Percentiles rank a stretch among this genome's conserved stretches.
phyloP scores from a whole-genome alignment of 1,140 invertebrate species.

The Ceratina japonica region DNA sequence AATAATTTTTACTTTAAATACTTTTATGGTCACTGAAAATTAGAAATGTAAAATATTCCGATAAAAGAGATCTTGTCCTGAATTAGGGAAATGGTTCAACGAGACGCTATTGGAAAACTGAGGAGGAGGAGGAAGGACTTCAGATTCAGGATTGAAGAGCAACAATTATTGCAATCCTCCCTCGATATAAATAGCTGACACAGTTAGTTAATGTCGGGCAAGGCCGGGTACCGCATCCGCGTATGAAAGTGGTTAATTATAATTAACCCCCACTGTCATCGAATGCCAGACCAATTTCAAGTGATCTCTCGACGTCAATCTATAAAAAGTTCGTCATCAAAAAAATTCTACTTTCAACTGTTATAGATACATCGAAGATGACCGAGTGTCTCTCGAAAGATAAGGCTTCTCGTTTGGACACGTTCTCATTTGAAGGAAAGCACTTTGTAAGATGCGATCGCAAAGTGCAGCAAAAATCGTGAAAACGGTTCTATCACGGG shows the following conservation, averaged over 20 bases:
- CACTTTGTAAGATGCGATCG: no score
- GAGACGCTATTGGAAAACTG: no score
- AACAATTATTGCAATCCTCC: constrained; percentile 5
- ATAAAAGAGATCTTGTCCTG: no score
- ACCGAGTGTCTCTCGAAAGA: no score
- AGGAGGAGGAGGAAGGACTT: background rate
- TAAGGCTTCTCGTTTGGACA: no score
- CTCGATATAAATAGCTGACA: constrained; percentile 32
- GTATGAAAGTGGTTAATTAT: constrained; percentile 30
- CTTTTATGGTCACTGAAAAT: no score
- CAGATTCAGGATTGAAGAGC: background rate
- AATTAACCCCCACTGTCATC: constrained; percentile 5
- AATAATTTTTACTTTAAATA: no score
- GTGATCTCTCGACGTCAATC: no score
- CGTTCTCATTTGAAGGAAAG: no score
- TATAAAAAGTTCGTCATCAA: no score
- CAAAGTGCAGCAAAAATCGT: background rate
- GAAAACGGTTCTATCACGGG: background rate
- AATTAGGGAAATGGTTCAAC: no score
- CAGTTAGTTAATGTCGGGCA: constrained; percentile 18
- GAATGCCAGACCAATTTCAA: background rate
- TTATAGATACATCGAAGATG: background rate
- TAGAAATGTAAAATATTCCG: no score
- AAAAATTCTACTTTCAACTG: background rate
- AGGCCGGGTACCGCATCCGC: constrained; percentile 7